Conservation (phyloP, 2,797 vertebrate genomes). For the Myotis myotis region DNA sequence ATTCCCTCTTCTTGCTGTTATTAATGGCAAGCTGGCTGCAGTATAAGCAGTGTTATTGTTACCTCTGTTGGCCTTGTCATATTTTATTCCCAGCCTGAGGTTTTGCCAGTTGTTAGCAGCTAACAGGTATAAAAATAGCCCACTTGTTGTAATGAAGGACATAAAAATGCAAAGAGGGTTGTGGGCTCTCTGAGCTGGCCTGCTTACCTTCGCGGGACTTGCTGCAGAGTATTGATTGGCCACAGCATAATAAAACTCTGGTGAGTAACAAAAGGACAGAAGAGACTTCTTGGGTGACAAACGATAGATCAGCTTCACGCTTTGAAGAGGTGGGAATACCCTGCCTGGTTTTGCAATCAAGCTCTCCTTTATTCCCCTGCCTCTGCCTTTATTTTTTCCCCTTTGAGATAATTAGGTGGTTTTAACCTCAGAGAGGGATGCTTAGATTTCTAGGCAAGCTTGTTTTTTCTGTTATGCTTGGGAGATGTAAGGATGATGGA, state of each 20-base stretch:
- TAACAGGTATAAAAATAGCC: conserved; percentile 78
- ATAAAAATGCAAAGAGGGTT: conserved; percentile 78
- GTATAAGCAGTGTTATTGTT: conserved; percentile 63
- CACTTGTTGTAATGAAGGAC: conserved; percentile 72
- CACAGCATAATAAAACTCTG: conserved; percentile 72
- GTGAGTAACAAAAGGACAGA: conserved; percentile 61
- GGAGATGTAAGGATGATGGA: neutral
- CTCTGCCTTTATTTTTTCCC: neutral
- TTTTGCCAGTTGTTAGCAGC: conserved; percentile 68
- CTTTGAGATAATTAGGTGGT: neutral
- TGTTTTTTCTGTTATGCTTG: neutral
- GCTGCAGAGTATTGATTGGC: conserved; percentile 56
- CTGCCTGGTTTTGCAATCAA: neutral
- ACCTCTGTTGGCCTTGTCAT: conserved; percentile 71
- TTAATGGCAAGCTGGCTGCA: conserved; percentile 39
- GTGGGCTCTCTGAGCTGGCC: conserved; percentile 70
- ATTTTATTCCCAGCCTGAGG: conserved; percentile 72
- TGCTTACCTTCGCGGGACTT: conserved; percentile 79
- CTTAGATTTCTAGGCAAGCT: neutral
- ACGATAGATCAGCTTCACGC: conserved; percentile 66
- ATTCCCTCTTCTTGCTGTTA: neutral
- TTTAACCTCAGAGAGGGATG: neutral
- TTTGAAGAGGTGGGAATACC: neutral
- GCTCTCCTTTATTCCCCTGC: neutral
- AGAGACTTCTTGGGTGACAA: conserved; percentile 55